Percentiles rank a stretch among this genome's conserved stretches.
Conservation (phyloP, 64 coral and sea anemone species). For the Cladopsammia gracilis region DNA sequence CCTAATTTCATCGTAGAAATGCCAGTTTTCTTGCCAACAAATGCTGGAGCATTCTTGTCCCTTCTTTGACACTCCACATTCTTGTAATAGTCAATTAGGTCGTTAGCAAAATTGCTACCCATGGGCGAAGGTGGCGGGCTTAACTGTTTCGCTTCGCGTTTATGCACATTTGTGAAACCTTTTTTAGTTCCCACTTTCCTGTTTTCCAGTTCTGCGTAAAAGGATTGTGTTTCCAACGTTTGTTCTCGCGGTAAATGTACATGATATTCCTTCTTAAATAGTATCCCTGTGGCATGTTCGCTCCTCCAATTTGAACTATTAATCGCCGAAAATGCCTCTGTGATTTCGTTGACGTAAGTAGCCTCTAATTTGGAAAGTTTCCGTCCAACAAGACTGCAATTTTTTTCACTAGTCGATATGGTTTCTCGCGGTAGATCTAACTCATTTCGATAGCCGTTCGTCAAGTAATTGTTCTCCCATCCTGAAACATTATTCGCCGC, state of each 20-base stretch:
- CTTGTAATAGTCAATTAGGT: slow-evolving; percentile 12
- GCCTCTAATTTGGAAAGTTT: neutral
- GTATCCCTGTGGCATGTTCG: neutral
- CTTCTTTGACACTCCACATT: neutral
- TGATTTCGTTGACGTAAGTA: neutral
- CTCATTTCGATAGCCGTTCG: neutral
- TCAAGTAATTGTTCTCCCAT: too few relatives aligned
- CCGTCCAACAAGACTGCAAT: neutral
- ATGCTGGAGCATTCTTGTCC: neutral
- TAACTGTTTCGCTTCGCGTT: neutral
- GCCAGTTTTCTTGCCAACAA: neutral
- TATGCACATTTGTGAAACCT: neutral
- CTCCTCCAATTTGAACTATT: neutral
- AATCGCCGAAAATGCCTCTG: neutral
- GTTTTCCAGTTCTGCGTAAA: neutral
- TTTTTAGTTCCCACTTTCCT: neutral
- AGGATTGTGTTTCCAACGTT: neutral
- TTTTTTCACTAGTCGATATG: neutral
- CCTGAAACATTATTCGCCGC: neutral
- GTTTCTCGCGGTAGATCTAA: neutral
- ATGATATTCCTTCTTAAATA: neutral
- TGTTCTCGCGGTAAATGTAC: neutral
- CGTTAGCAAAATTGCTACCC: neutral
- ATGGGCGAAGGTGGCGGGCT: neutral
- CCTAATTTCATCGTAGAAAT: neutral